phyloP scores from a whole-genome alignment of 1,140 invertebrate species.

The Caenorhabditis elegans region WBcel235 BX284605.5:20822501-20823000 shows the following conservation, averaged over 20 bases:
- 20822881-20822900: neutral
- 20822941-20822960: neutral
- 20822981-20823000: slow-evolving; percentile 14
- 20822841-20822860: neutral
- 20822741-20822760: slow-evolving; percentile 34
- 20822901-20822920: too few species aligned
- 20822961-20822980: slow-evolving; percentile 18
- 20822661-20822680: neutral
- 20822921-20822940: too few species aligned
- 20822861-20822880: neutral
- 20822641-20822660: neutral
- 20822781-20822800: slow-evolving; percentile 17
- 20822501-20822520: slow-evolving; percentile 47
- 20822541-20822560: slow-evolving; percentile 41
- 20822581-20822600: slow-evolving; percentile 45
- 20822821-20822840: neutral
- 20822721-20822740: slow-evolving; percentile 37
- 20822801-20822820: neutral
- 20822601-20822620: slow-evolving; percentile 41
- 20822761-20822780: slow-evolving; percentile 26
- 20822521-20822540: slow-evolving; percentile 25
- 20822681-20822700: slow-evolving; percentile 14
- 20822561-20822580: slow-evolving; percentile 56
- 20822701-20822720: neutral
- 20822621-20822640: too few species aligned